Base-by-base conservation (phyloP, 2,797 vertebrate species). In the Pelobates cultripes region DNA sequence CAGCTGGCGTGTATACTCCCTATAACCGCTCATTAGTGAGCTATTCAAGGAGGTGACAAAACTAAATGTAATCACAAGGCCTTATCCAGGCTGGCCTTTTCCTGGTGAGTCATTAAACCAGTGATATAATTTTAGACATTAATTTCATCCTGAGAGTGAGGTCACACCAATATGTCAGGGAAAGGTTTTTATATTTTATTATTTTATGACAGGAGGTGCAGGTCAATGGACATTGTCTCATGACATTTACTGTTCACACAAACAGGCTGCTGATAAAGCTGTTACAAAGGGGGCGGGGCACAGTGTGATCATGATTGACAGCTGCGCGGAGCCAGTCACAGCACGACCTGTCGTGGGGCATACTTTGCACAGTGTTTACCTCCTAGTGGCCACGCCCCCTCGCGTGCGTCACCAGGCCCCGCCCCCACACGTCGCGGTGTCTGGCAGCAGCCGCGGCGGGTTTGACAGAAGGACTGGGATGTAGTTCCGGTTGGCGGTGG, bases 391-490 rank as follows among this genome's bases (percentile, higher is more conserved):
- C 43, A 57, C 79, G 79, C 70, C 47, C 45, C 47, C 1, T 6
- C 5, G 5, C 10, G 2, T 10, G 47, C 47, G 47, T 51, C 47
- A 51, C 47, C 28, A 1, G 47, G 47, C 47, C 47, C 47, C 47
- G 47, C 47, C 73, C 43, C 64, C 9, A 79, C 70, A 42, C n/a
- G 68, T 77, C 70, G 42, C 51, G 8, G 4, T 43, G 53, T 12
- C 13, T 55, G 40, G 7, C 57, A 14, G 7, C 57, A 14, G 73
- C 79, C n/a, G 79, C 79, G 57, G 53, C 67, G 57, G 77, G 77
- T 75, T 74, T 81, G 79, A 81, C 79, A 81, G 79, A 66, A 61
- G 78, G 28, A 4, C n/a, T 43, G 8, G 44, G 63, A 70, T 70
- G 73, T 75, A 81, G 79, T 61, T 2, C 4, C 70, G 4, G 41